phyloP scores from a whole-genome alignment of 2,113 vertebrate genomes.

The Cochlearius cochlearius region DNA sequence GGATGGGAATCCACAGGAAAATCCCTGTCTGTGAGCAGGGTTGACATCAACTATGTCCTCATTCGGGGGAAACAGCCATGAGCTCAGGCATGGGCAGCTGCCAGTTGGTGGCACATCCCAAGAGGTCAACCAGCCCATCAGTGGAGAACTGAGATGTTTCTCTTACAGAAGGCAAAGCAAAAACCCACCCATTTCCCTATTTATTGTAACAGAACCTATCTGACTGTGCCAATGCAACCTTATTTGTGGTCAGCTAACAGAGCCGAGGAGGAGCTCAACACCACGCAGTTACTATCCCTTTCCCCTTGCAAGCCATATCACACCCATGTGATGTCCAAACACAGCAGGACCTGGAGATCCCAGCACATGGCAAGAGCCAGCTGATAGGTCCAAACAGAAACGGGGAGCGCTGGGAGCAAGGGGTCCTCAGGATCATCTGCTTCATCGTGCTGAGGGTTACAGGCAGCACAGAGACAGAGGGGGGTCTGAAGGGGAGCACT shows the following conservation, averaged over 20 bases:
- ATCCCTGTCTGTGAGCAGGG: not conserved
- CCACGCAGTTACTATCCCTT: not conserved
- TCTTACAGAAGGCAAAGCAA: not conserved
- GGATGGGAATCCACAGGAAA: not conserved
- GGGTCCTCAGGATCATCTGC: not conserved
- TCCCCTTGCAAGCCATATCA: not conserved
- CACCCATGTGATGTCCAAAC: not conserved
- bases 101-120: not conserved
- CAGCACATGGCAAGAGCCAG: not conserved
- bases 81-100: not conserved
- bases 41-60: not conserved
- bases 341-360: not conserved
- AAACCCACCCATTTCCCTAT: fast-evolving
- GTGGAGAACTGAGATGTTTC: not conserved
- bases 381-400: not conserved
- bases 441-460: not conserved
- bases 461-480: not conserved
- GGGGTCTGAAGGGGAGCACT: not conserved
- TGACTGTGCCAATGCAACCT: not conserved
- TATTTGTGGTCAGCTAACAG: not conserved
- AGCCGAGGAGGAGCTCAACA: not conserved
- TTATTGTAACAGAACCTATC: not conserved
- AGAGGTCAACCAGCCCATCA: not conserved
- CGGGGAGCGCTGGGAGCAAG: not conserved
- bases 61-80: not conserved